phyloP scores from a whole-genome alignment of 2,888 invertebrate genomes.

The Neelides folsomi region DNA sequence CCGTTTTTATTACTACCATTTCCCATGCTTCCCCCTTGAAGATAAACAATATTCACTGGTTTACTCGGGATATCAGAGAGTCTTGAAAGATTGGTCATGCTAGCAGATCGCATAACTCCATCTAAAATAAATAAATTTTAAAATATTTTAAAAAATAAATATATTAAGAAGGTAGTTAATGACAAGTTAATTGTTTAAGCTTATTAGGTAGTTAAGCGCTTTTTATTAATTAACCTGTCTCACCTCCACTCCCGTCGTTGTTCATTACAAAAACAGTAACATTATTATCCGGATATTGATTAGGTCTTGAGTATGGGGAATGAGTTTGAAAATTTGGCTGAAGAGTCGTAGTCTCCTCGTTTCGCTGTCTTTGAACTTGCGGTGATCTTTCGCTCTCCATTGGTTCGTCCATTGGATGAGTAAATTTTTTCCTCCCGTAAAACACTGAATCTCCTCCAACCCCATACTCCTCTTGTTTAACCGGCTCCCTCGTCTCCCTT shows the following conservation, averaged over 20 bases:
- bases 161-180: background rate
- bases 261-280: constrained; percentile 3
- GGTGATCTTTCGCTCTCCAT: constrained; percentile 11
- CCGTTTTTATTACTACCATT: constrained; percentile 19
- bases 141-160: background rate
- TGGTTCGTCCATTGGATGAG: constrained; percentile 16
- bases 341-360: constrained; percentile 8
- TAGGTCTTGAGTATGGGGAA: constrained; percentile 6
- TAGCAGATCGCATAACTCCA: constrained; percentile 28
- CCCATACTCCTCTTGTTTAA: constrained; percentile 6
- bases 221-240: too few species aligned
- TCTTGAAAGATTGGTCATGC: constrained; percentile 31
- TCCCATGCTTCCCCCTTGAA: constrained; percentile 21
- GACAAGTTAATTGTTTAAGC: too few species aligned
- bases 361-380: constrained; percentile 8
- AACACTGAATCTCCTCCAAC: constrained; percentile 20
- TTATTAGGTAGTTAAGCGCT: too few species aligned
- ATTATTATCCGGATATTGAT: background rate
- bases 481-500: constrained; percentile 9
- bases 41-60: constrained; percentile 33
- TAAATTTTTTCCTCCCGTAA: constrained; percentile 29
- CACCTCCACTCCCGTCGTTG: background rate
- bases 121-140: constrained; percentile 12
- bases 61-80: constrained; percentile 32
- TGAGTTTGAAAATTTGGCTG: constrained; percentile 14